Evolutionary conservation across 2,888 invertebrate genomes (phyloP).

Genomic region (Ophion obscuratus): DNA sequence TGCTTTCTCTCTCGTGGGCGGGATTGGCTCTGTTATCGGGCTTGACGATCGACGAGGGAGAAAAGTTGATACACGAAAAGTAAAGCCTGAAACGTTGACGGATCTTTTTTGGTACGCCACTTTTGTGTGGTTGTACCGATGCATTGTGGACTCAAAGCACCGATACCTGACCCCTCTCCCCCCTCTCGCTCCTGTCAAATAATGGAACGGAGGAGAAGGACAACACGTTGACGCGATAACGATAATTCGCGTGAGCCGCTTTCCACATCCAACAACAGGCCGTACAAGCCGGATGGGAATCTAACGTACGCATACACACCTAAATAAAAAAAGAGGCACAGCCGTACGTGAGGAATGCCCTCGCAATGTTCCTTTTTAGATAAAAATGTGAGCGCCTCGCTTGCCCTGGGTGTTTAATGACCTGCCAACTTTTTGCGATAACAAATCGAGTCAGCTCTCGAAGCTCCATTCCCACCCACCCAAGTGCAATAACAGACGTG

Average conservation of each 20-base stretch:
- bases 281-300: constrained; percentile 21
- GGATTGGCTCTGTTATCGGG: constrained; percentile 55
- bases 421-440: constrained; percentile 61
- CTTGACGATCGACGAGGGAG: constrained; percentile 46
- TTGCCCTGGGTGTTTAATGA: constrained; percentile 55
- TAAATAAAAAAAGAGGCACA: constrained; percentile 4
- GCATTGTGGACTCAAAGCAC: constrained; percentile 24
- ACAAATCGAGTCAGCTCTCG: constrained; percentile 49
- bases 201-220: neutral
- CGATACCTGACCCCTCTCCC: neutral
- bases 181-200: neutral
- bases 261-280: constrained; percentile 10
- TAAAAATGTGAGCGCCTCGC: constrained; percentile 4
- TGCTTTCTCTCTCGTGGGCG: constrained; percentile 49
- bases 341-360: neutral
- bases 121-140: constrained; percentile 41
- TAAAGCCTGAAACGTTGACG: constrained; percentile 52
- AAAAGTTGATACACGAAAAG: constrained; percentile 9
- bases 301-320: neutral
- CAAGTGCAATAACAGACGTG: constrained; percentile 35
- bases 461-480: neutral
- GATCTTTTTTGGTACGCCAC: constrained; percentile 56
- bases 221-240: constrained; percentile 48
- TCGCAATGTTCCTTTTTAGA: constrained; percentile 10
- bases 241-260: constrained; percentile 50